A percentile compares a stretch with the other conserved stretches of the same genome.
These are phyloP conservation scores for Lasioglossum marginatum DNA, from an alignment of 2,888 invertebrate genomes.

Conservation along the genomic window DNA sequence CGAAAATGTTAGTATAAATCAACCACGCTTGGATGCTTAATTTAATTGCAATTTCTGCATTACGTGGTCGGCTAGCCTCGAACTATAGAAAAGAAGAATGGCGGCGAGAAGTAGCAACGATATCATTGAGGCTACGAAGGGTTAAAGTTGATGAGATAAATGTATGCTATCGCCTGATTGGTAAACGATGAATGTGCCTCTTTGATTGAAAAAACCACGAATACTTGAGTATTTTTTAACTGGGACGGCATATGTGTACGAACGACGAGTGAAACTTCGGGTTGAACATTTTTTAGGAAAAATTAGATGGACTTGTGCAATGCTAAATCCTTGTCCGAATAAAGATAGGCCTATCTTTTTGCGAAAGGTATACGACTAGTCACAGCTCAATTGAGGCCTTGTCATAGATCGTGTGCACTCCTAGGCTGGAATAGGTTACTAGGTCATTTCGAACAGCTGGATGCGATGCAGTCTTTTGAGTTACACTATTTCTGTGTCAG, in stretches of 20 bases:
- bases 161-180: not conserved
- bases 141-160: constrained; percentile 3
- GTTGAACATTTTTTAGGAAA: not conserved
- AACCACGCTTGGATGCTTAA: not conserved
- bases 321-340: not conserved
- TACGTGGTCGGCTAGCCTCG: not conserved
- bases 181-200: constrained; percentile 6
- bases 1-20: not conserved
- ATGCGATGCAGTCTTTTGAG: not conserved
- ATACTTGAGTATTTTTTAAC: not conserved
- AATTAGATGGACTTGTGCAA: too few species aligned
- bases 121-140: not conserved
- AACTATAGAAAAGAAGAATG: not conserved
- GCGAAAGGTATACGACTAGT: not conserved
- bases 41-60: not conserved
- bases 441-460: constrained; percentile 3
- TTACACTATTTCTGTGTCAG: not conserved
- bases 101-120: not conserved
- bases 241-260: not conserved
- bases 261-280: not conserved
- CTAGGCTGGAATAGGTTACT: not conserved
- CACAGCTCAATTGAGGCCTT: not conserved
- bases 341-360: not conserved
- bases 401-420: not conserved
- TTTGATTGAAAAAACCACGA: not conserved